Percentiles rank a stretch among this genome's conserved stretches.
Conservation (phyloP, 2,797 vertebrate genomes). For the Neosilurus mollespiculum region DNA sequence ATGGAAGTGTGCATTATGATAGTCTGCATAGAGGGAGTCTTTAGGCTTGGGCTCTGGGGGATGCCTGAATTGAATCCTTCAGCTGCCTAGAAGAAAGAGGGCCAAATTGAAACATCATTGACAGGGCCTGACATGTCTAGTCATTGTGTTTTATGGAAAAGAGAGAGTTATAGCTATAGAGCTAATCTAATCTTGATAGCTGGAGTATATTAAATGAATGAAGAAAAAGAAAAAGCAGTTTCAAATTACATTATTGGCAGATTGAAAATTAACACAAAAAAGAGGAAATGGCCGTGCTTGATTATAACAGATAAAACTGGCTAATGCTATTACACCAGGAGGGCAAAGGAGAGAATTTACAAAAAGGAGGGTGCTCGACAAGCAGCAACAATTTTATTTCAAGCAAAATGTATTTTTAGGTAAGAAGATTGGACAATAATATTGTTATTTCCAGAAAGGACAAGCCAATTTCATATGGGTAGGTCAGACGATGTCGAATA, state of each 20-base stretch:
- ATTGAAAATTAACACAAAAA: neutral
- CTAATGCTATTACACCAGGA: neutral
- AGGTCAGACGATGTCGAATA: neutral
- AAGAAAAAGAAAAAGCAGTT: neutral
- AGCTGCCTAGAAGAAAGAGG: slow-evolving; percentile 63
- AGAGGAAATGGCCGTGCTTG: neutral
- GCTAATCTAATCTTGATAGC: neutral
- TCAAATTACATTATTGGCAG: slow-evolving; percentile 8
- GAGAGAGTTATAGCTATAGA: neutral
- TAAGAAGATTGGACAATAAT: slow-evolving; percentile 1
- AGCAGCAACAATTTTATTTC: neutral
- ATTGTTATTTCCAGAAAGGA: slow-evolving; percentile 8
- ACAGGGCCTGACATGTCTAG: slow-evolving; percentile 61
- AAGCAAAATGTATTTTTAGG: slow-evolving; percentile 13
- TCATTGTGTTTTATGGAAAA: slow-evolving; percentile 41
- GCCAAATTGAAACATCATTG: slow-evolving; percentile 76
- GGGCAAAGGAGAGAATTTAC: neutral
- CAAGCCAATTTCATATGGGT: slow-evolving; percentile 26
- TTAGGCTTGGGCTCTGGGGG: slow-evolving; percentile 55
- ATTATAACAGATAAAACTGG: neutral
- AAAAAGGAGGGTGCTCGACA: neutral
- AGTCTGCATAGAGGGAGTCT: slow-evolving; percentile 61
- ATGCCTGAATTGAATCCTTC: slow-evolving; percentile 37
- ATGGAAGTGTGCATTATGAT: slow-evolving; percentile 8
- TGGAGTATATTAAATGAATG: neutral